A percentile compares a stretch with the other conserved stretches of the same genome.
Conservation (phyloP, 2,113 vertebrate species). For the Aegithalos caudatus region DNA sequence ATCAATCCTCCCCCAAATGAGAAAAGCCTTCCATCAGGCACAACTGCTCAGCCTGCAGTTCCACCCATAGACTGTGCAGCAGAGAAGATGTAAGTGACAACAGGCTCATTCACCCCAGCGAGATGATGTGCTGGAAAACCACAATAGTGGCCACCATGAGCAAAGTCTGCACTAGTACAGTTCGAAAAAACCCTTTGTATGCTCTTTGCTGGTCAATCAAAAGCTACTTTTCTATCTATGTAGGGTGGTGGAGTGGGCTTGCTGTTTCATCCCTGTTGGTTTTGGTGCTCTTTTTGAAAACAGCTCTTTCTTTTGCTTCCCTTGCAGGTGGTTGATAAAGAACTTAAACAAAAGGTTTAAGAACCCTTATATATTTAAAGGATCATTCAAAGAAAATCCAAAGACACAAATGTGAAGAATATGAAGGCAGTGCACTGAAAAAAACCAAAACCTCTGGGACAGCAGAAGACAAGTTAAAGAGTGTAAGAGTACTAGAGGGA, state of each 20-base stretch:
- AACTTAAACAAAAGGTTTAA: neutral
- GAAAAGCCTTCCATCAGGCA: neutral
- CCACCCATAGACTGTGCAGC: neutral
- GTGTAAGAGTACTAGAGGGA: neutral
- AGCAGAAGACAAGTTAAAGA: neutral
- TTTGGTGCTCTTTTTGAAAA: neutral
- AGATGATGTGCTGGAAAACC: neutral
- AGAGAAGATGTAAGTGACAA: neutral
- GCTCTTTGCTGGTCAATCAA: neutral
- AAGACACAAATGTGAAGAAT: neutral
- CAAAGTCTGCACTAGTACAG: neutral
- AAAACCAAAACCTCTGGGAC: neutral
- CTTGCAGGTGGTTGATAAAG: neutral
- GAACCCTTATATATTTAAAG: neutral
- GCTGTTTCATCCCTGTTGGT: neutral
- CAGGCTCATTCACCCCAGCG: fast-evolving
- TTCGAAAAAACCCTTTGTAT: neutral
- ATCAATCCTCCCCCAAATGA: neutral
- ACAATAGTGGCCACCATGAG: fast-evolving
- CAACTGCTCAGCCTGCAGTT: neutral
- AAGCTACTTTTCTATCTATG: neutral
- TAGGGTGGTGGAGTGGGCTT: neutral
- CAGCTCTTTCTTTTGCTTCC: neutral
- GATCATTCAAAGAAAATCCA: neutral
- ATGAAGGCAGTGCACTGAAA: neutral